These are phyloP conservation scores for Pheosia tremula DNA, from an alignment of 2,888 invertebrate species.

Conservation along the genomic window DNA sequence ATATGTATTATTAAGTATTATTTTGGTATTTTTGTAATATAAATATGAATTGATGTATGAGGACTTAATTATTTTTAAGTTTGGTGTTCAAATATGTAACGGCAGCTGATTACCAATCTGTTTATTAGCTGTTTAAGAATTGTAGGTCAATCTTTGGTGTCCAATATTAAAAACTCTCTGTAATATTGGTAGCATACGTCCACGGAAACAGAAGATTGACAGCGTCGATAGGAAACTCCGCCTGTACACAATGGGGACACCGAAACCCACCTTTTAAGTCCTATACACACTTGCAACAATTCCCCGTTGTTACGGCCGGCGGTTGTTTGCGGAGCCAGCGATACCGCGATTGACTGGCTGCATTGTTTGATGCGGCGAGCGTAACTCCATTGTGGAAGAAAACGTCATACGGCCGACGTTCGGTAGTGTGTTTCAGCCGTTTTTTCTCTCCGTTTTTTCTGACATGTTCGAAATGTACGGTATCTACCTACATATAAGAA, in stretches of 20 bases:
- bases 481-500: too few species aligned
- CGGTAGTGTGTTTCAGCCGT: conserved; percentile 18
- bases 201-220: conserved; percentile 42
- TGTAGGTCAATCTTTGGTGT: too few species aligned
- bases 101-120: too few species aligned
- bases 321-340: conserved; percentile 56
- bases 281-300: conserved; percentile 49
- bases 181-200: background rate
- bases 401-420: conserved; percentile 47
- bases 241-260: conserved; percentile 40
- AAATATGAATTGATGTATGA: too few species aligned
- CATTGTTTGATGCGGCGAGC: conserved; percentile 57
- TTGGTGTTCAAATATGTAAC: too few species aligned
- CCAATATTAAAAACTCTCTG: background rate
- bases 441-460: background rate
- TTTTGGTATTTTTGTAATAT: too few species aligned
- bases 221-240: conserved; percentile 47
- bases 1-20: too few species aligned
- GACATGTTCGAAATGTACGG: too few species aligned
- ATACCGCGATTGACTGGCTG: conserved; percentile 65
- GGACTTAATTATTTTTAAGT: too few species aligned
- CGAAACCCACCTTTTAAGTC: conserved; percentile 47
- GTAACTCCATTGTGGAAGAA: conserved; percentile 55
- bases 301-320: conserved; percentile 37
- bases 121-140: too few species aligned